Conservation (phyloP, 1,140 invertebrate species). For the Polypedilum vanderplanki region DNA sequence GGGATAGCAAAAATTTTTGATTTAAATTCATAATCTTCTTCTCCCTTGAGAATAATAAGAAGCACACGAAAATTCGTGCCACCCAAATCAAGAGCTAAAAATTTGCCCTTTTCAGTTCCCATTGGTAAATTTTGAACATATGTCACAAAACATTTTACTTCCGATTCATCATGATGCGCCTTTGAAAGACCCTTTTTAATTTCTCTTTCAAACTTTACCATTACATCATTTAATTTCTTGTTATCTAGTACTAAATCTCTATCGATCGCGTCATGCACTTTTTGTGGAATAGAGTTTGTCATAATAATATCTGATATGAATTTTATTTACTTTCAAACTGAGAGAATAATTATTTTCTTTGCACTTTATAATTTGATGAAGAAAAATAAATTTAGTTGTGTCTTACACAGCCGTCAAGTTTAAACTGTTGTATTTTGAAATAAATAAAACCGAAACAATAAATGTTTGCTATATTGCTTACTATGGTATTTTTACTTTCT, state of each 20-base stretch:
- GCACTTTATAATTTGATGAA: too few species aligned
- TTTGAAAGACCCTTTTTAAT: slow-evolving; percentile 75
- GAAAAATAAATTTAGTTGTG: too few species aligned
- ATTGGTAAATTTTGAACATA: slow-evolving; percentile 96
- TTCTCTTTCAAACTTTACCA: slow-evolving; percentile 66
- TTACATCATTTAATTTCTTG: slow-evolving; percentile 67
- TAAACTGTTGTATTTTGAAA: too few species aligned
- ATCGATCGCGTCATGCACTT: slow-evolving; percentile 29
- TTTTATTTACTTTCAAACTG: too few species aligned
- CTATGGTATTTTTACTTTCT: too few species aligned
- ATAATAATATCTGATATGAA: too few species aligned
- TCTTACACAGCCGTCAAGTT: too few species aligned
- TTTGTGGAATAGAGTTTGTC: neutral
- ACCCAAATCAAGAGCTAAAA: slow-evolving; percentile 94
- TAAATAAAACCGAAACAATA: too few species aligned
- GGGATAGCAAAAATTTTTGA: slow-evolving; percentile 97
- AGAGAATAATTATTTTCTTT: too few species aligned
- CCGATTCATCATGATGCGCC: slow-evolving; percentile 67
- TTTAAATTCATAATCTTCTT: slow-evolving; percentile 85
- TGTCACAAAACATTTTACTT: slow-evolving; percentile 86
- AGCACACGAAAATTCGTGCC: slow-evolving; percentile 98
- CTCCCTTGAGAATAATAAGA: slow-evolving; percentile 78
- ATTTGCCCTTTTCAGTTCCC: slow-evolving; percentile 94
- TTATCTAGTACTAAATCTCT: slow-evolving; percentile 68
- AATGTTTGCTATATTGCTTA: too few species aligned